phyloP scores from a whole-genome alignment of 1,140 invertebrate genomes.

The Dendrolimus punctatus region DNA sequence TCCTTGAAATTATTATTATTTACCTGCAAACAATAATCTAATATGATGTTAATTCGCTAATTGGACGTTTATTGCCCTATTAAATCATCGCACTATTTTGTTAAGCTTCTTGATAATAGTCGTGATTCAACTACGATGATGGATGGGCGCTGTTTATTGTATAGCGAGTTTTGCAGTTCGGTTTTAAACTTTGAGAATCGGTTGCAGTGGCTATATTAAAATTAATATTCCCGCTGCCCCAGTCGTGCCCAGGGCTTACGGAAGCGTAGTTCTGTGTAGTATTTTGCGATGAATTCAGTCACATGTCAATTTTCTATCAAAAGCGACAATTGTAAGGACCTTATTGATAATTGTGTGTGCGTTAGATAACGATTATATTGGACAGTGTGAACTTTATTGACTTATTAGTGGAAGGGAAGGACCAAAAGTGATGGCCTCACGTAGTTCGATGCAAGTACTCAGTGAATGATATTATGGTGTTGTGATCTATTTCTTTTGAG shows the following conservation, averaged over 20 bases:
- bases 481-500: constrained; percentile 30
- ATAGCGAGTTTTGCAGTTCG: no score
- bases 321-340: constrained; percentile 37
- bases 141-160: no score
- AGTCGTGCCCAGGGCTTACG: constrained; percentile 56
- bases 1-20: constrained; percentile 8
- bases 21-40: no score
- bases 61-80: constrained; percentile 16
- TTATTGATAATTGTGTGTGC: constrained; percentile 56
- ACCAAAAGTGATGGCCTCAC: constrained; percentile 12
- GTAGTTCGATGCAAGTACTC: constrained; percentile 17
- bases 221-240: constrained; percentile 61
- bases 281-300: constrained; percentile 48
- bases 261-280: constrained; percentile 38
- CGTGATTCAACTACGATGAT: neutral
- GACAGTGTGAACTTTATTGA: constrained; percentile 23
- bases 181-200: constrained; percentile 46
- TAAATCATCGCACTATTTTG: constrained; percentile 8
- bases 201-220: constrained; percentile 63
- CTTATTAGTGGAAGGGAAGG: constrained; percentile 12
- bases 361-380: constrained; percentile 45
- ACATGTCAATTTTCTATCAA: constrained; percentile 41
- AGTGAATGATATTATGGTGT: constrained; percentile 37
- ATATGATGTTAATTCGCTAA: constrained; percentile 11
- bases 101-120: constrained; percentile 22